Conservation (phyloP, 1,140 invertebrate species). For the Nebria ingens region DNA sequence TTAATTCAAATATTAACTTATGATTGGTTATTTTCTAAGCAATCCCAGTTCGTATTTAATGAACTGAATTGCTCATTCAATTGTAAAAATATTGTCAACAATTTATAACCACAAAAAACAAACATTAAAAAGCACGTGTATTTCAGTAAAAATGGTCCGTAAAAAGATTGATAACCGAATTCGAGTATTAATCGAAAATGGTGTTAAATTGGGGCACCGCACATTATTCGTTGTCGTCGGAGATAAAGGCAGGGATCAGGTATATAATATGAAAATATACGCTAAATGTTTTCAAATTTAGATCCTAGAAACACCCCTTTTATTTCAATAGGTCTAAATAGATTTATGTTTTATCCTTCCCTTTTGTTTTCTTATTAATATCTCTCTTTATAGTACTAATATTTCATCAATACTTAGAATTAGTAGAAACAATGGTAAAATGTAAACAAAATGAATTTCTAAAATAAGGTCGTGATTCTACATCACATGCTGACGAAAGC, state of each 20-base stretch:
- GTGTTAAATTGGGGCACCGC: conserved; percentile 74
- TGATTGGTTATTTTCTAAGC: too few species aligned
- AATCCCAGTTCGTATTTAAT: too few species aligned
- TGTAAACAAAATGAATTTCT: conserved; percentile 21
- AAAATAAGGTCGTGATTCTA: conserved; percentile 77
- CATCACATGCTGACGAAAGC: conserved; percentile 97
- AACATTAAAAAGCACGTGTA: neutral
- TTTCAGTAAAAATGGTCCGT: conserved; percentile 55
- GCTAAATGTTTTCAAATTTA: neutral
- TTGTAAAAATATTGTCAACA: too few species aligned
- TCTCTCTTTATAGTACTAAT: conserved; percentile 13
- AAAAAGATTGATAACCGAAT: conserved; percentile 98
- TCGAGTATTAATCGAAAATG: conserved; percentile 93
- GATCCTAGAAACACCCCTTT: too few species aligned
- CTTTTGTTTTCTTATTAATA: conserved; percentile 3
- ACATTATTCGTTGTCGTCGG: conserved; percentile 94
- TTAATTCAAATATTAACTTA: too few species aligned
- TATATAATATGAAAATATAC: conserved; percentile 33
- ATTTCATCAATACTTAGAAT: conserved; percentile 6
- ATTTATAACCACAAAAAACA: too few species aligned
- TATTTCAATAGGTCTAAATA: too few species aligned
- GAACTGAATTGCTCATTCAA: too few species aligned
- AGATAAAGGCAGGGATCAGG: conserved; percentile 93
- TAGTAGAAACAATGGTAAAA: conserved; percentile 10
- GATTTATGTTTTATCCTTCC: too few species aligned